A percentile compares a stretch with the other conserved stretches of the same genome.
Evolutionary conservation across 2,888 invertebrate genomes (phyloP).

Genomic region (Zootermopsis nevadensis): DNA sequence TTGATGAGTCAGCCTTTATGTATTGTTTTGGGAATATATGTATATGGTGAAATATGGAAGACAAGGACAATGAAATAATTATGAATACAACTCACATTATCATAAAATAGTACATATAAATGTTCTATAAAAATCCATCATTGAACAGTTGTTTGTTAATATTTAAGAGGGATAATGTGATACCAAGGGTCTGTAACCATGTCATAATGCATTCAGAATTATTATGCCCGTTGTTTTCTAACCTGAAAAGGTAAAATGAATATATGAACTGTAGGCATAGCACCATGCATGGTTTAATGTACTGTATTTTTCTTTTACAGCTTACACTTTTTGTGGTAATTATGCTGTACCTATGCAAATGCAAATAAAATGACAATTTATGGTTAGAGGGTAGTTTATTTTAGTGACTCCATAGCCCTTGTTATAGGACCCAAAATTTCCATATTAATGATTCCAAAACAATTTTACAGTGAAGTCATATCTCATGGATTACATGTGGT

Average conservation of each 20-base stretch:
- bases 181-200: slow-evolving; percentile 3
- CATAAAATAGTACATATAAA: background rate
- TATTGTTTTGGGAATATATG: background rate
- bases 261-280: slow-evolving; percentile 15
- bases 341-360: slow-evolving; percentile 7
- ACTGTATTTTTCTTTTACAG: slow-evolving; percentile 27
- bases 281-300: slow-evolving; percentile 25
- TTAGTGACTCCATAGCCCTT: background rate
- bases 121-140: background rate
- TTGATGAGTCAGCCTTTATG: slow-evolving; percentile 16
- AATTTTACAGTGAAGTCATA: background rate
- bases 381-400: background rate
- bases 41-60: background rate
- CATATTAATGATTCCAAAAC: background rate
- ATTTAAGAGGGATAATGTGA: background rate
- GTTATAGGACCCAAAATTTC: background rate
- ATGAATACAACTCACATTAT: slow-evolving; percentile 14
- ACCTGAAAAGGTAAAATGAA: background rate
- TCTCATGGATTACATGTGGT: background rate
- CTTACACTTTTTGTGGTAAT: slow-evolving; percentile 12
- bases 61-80: background rate
- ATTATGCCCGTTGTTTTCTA: slow-evolving; percentile 6
- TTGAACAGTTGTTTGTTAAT: background rate
- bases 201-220: background rate
- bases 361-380: slow-evolving; percentile 22